Evolutionary conservation across 37 sponge, comb jelly and placozoan species (phyloP).

Genomic region (Geodia barretti): DNA sequence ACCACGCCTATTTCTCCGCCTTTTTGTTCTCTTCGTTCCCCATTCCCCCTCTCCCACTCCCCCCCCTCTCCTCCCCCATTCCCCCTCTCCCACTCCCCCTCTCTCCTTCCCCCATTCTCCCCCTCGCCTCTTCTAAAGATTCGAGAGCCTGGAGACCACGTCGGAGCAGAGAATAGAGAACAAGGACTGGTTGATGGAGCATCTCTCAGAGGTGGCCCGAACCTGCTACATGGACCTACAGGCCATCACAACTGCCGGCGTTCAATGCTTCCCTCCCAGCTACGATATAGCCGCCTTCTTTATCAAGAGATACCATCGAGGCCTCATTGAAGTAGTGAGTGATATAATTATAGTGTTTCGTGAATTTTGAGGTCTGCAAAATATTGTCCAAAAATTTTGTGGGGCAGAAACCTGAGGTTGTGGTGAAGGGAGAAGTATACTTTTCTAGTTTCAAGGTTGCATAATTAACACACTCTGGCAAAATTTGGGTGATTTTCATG

Average conservation of each 20-base stretch:
- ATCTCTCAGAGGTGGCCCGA: conserved; percentile 31
- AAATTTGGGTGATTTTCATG: background rate
- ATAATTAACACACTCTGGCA: too few species aligned
- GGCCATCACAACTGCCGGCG: conserved; percentile 46
- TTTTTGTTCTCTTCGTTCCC: conserved; percentile 5
- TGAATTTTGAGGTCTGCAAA: too few species aligned
- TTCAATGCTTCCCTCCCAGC: conserved; percentile 42
- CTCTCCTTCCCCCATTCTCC: background rate
- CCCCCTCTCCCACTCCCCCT: conserved; percentile 2
- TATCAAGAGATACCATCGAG: conserved; percentile 61
- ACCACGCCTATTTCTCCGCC: background rate
- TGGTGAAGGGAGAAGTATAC: too few species aligned
- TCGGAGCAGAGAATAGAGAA: conserved; percentile 33
- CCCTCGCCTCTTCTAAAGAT: too few species aligned
- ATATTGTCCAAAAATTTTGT: background rate
- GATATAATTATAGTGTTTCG: background rate
- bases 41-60: background rate
- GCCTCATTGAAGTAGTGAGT: conserved; percentile 71
- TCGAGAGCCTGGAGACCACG: conserved; percentile 24
- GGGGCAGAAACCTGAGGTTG: too few species aligned
- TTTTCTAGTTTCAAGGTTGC: too few species aligned
- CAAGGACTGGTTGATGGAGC: conserved; percentile 51
- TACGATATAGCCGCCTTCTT: conserved; percentile 77
- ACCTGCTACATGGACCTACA: conserved; percentile 44
- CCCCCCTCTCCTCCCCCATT: background rate